A percentile compares a stretch with the other conserved stretches of the same genome.
These are phyloP conservation scores for Bungarus multicinctus DNA, from an alignment of 2,113 vertebrate genomes.

Conservation along the genomic window DNA sequence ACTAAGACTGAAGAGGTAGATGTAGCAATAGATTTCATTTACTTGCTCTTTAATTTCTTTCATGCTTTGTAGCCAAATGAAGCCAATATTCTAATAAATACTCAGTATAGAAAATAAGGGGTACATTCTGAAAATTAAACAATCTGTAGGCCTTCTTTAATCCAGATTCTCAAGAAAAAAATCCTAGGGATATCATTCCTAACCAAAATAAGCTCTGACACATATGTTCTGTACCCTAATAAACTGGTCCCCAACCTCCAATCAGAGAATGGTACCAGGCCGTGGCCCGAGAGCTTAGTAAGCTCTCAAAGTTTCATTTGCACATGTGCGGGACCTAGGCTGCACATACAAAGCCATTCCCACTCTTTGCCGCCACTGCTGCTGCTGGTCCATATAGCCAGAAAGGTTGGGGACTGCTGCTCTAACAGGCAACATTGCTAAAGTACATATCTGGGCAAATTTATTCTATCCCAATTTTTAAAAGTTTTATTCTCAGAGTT, in stretches of 20 bases:
- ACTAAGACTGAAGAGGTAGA: background rate
- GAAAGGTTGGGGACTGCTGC: background rate
- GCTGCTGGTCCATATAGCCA: background rate
- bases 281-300: fast-evolving
- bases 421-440: background rate
- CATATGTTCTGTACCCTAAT: background rate
- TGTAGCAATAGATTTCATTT: background rate
- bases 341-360: background rate
- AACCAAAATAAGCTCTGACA: background rate
- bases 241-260: background rate
- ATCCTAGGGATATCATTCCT: background rate
- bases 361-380: background rate
- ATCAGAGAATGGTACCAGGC: background rate
- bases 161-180: background rate
- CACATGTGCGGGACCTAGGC: background rate
- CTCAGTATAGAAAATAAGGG: background rate
- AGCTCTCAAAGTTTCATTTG: background rate
- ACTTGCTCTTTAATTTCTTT: background rate
- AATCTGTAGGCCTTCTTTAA: background rate
- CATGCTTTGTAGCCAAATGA: background rate
- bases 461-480: background rate
- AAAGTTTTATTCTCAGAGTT: background rate
- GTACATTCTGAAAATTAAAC: background rate
- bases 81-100: background rate
- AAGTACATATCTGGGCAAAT: background rate